Conservation (phyloP, 2,797 vertebrate genomes). For the Lycodopsis pacificus region DNA sequence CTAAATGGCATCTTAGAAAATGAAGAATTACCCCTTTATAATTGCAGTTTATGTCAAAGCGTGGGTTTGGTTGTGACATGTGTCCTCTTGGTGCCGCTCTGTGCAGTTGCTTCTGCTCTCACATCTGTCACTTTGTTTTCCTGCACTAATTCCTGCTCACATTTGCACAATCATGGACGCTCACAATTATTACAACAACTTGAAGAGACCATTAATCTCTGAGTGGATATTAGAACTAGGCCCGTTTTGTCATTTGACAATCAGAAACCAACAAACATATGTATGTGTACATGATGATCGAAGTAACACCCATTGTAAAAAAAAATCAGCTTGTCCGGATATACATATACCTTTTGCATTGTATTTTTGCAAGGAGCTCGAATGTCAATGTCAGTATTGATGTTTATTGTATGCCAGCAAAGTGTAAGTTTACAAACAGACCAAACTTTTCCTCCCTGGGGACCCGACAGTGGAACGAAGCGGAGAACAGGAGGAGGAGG, state of each 20-base stretch:
- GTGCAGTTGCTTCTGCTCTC: conserved; percentile 26
- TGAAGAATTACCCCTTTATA: background rate
- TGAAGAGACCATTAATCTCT: conserved; percentile 7
- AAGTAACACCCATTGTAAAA: background rate
- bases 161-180: conserved; percentile 26
- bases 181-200: conserved; percentile 21
- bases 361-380: conserved; percentile 39
- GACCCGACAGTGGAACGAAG: conserved; percentile 49
- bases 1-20: background rate
- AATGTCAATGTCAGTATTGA: conserved; percentile 55
- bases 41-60: conserved; percentile 8
- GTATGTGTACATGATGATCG: conserved; percentile 26
- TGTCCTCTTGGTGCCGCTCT: background rate
- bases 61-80: background rate
- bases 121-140: conserved; percentile 25
- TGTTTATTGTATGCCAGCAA: conserved; percentile 43
- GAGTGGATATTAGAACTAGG: conserved; percentile 2
- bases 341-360: conserved; percentile 13
- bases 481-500: conserved; percentile 71
- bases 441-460: conserved; percentile 67
- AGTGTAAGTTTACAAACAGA: conserved; percentile 52
- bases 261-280: conserved; percentile 36
- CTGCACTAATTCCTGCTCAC: conserved; percentile 25
- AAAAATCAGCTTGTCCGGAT: conserved; percentile 35
- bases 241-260: conserved; percentile 25